A percentile compares a stretch with the other conserved stretches of the same genome.
These are phyloP conservation scores for Tineola bisselliella DNA, from an alignment of 2,888 invertebrate genomes.

Conservation along the genomic window DNA sequence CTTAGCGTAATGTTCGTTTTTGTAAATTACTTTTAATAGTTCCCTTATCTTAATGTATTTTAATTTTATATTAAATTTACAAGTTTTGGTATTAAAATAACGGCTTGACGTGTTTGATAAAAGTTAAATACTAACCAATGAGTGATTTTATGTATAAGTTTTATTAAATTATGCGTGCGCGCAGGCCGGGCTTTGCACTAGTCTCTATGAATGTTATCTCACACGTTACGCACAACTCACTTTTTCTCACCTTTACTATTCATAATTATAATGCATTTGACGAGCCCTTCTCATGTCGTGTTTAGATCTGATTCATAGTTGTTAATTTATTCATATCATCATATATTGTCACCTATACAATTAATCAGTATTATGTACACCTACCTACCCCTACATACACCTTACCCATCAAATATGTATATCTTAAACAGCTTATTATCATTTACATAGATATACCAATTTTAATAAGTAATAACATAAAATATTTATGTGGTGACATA, in stretches of 20 bases:
- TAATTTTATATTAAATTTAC: constrained; percentile 23
- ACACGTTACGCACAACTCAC: constrained; percentile 22
- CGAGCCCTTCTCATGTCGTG: background rate
- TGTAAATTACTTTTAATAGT: constrained; percentile 45
- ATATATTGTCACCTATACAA: background rate
- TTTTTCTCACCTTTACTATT: background rate
- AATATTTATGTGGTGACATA: background rate
- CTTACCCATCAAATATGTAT: background rate
- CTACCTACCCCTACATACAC: too few relatives aligned
- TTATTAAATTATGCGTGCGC: constrained; percentile 23
- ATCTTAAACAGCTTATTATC: background rate
- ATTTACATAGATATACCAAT: background rate
- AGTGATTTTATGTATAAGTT: constrained; percentile 50
- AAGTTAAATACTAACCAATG: constrained; percentile 52
- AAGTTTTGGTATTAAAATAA: constrained; percentile 40
- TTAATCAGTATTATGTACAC: background rate
- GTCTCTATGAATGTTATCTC: constrained; percentile 26
- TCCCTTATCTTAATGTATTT: constrained; percentile 39
- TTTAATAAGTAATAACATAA: background rate
- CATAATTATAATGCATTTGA: background rate
- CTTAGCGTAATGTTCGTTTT: constrained; percentile 54
- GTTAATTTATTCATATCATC: background rate
- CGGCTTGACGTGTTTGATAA: constrained; percentile 55
- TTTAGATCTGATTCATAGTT: constrained; percentile 2
- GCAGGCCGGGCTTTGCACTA: constrained; percentile 63